phyloP scores from a whole-genome alignment of 2,888 invertebrate genomes.

The Aplocera efformata region DNA sequence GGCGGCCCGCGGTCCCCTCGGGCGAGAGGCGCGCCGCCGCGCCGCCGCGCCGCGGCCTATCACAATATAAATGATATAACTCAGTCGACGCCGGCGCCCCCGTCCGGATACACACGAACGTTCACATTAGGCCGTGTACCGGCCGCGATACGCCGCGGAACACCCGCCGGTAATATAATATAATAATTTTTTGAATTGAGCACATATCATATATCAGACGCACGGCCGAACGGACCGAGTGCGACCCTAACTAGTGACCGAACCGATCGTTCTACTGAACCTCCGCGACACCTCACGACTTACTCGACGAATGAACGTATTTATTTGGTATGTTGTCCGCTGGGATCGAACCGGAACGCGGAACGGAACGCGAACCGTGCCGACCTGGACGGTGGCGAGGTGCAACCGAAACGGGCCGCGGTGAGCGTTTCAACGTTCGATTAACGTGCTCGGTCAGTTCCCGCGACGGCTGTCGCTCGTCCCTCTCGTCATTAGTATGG shows the following conservation, averaged over 20 bases:
- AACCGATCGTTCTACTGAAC: constrained; percentile 62
- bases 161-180: constrained; percentile 56
- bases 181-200: constrained; percentile 57
- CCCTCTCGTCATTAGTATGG: constrained; percentile 30
- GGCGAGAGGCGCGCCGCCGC: constrained; percentile 22
- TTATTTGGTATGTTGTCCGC: constrained; percentile 46
- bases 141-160: constrained; percentile 55
- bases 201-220: constrained; percentile 67
- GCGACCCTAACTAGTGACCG: constrained; percentile 59
- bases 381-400: not conserved
- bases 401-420: constrained; percentile 1
- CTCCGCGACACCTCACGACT: constrained; percentile 74
- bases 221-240: constrained; percentile 74
- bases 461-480: constrained; percentile 54
- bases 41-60: constrained; percentile 32
- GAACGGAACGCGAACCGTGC: constrained; percentile 11
- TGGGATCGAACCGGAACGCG: constrained; percentile 47
- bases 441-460: constrained; percentile 60
- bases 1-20: constrained; percentile 30
- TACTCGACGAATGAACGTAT: constrained; percentile 62
- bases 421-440: constrained; percentile 30
- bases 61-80: constrained; percentile 43
- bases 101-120: constrained; percentile 35
- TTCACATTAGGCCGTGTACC: constrained; percentile 60
- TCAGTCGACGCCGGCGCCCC: constrained; percentile 40